Evolutionary conservation across 2,888 invertebrate genomes (phyloP).

Genomic region (Pristionchus exspectatus): DNA sequence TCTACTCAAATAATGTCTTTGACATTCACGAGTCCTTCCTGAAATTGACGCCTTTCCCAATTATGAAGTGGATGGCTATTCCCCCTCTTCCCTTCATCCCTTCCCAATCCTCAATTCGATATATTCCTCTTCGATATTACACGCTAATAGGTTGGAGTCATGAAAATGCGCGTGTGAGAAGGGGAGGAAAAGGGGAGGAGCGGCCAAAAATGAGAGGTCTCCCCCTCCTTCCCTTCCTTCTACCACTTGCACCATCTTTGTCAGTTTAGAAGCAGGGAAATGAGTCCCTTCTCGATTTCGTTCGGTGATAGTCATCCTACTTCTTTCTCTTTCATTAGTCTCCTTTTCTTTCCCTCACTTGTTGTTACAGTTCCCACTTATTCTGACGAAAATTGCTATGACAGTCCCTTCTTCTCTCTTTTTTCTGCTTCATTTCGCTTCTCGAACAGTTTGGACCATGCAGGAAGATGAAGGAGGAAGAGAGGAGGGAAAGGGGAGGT

Average conservation of each 20-base stretch:
- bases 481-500: background rate
- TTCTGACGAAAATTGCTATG: constrained; percentile 14
- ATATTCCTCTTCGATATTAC: constrained; percentile 10
- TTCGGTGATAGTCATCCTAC: background rate
- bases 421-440: constrained; percentile 6
- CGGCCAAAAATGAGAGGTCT: constrained; percentile 36
- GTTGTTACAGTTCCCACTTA: constrained; percentile 8
- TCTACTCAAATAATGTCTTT: background rate
- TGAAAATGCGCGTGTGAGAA: background rate
- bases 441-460: constrained; percentile 5
- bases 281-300: background rate
- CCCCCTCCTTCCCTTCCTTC: background rate
- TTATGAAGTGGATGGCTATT: constrained; percentile 11
- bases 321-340: constrained; percentile 30
- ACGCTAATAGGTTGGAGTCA: constrained; percentile 18
- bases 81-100: background rate
- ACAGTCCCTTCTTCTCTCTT: background rate
- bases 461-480: background rate
- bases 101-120: background rate
- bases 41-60: constrained; percentile 23
- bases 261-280: background rate
- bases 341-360: constrained; percentile 18
- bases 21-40: background rate
- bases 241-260: constrained; percentile 9
- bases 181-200: background rate